phyloP scores from a whole-genome alignment of 2,797 vertebrate genomes.

The Triplophysa yarkandensis region DNA sequence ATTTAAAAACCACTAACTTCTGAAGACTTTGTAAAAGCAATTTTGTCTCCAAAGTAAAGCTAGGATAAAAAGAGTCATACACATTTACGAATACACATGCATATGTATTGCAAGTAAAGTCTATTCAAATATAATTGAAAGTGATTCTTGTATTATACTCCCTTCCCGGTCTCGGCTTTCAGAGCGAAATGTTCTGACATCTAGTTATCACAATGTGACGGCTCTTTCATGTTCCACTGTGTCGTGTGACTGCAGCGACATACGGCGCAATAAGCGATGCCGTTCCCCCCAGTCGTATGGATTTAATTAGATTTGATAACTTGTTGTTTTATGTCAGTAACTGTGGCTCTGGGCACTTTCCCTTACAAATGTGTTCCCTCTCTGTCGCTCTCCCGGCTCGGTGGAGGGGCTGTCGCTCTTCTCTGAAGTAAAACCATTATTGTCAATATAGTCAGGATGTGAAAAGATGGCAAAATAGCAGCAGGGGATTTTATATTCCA shows the following conservation, averaged over 20 bases:
- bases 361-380: conserved; percentile 48
- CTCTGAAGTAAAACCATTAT: conserved; percentile 58
- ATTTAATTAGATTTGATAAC: conserved; percentile 62
- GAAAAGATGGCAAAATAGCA: conserved; percentile 61
- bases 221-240: conserved; percentile 56
- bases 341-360: conserved; percentile 56
- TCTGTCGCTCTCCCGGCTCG: conserved; percentile 45
- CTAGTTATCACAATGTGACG: conserved; percentile 57
- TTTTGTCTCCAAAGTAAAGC: conserved; percentile 19
- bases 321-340: conserved; percentile 59
- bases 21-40: conserved; percentile 1
- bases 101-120: conserved; percentile 4
- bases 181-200: conserved; percentile 45
- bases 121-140: conserved; percentile 32
- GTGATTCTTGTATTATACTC: conserved; percentile 10
- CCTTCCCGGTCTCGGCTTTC: conserved; percentile 31
- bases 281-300: conserved; percentile 46
- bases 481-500: conserved; percentile 50
- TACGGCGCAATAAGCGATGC: conserved; percentile 41
- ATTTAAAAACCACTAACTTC: background rate
- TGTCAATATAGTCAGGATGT: conserved; percentile 58
- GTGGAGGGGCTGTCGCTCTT: conserved; percentile 38
- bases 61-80: conserved; percentile 1
- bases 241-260: conserved; percentile 46
- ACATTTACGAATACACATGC: background rate